Conservation (phyloP, 2,113 vertebrate species). For the Apteryx owenii region DNA sequence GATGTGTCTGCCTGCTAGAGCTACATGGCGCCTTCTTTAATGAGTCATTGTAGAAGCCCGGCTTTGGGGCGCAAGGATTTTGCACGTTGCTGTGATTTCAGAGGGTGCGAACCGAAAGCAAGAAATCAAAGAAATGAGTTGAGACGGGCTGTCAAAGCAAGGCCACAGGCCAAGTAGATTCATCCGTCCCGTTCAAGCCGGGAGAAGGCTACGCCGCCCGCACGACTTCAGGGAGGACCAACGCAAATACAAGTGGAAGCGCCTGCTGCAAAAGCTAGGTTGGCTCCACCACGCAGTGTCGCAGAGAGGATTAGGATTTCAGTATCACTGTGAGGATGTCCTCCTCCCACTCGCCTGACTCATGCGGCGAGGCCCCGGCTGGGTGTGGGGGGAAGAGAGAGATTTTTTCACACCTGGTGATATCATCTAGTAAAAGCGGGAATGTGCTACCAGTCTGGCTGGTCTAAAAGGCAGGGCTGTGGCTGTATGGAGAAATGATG, state of each 20-base stretch:
- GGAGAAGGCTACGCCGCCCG: fast-evolving
- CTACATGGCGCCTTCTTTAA: not conserved
- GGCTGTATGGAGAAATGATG: not conserved
- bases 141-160: fast-evolving
- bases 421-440: not conserved
- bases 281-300: fast-evolving
- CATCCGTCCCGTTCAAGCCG: not conserved
- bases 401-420: not conserved
- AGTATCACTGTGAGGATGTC: fast-evolving
- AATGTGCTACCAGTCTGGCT: not conserved
- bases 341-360: slow-evolving; percentile 14
- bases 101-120: not conserved
- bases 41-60: slow-evolving; percentile 41
- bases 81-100: slow-evolving; percentile 27
- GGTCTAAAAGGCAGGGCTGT: not conserved
- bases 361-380: not conserved
- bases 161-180: not conserved
- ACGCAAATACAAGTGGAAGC: not conserved
- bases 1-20: not conserved
- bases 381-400: not conserved
- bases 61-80: slow-evolving; percentile 25
- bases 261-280: not conserved
- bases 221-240: fast-evolving
- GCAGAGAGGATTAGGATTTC: not conserved
- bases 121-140: not conserved